Evolutionary conservation across 1,140 invertebrate species (phyloP).

Genomic region (Pantala flavescens): DNA sequence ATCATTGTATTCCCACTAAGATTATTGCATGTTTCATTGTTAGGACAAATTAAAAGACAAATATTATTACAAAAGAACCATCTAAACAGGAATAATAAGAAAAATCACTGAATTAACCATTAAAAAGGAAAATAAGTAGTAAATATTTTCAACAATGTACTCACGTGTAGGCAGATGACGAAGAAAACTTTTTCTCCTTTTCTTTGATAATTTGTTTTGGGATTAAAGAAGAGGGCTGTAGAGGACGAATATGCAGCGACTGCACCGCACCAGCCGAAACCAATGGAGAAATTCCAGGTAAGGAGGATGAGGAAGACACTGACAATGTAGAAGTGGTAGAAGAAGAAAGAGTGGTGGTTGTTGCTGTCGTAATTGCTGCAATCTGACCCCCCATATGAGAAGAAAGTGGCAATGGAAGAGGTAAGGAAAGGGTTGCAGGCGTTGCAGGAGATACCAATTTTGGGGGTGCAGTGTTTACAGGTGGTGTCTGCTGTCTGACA

Average conservation of each 20-base stretch:
- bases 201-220: slow-evolving; percentile 41
- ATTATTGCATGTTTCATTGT: no score
- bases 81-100: no score
- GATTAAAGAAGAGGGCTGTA: slow-evolving; percentile 30
- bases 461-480: not conserved
- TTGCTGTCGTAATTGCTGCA: slow-evolving; percentile 16
- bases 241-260: slow-evolving; percentile 10
- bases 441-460: slow-evolving; percentile 12
- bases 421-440: slow-evolving; percentile 19
- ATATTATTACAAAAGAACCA: no score
- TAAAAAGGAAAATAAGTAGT: no score
- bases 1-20: no score
- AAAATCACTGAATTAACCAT: no score
- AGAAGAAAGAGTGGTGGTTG: slow-evolving; percentile 18
- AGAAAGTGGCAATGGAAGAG: slow-evolving; percentile 20
- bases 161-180: slow-evolving; percentile 41
- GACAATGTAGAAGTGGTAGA: slow-evolving; percentile 19
- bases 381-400: slow-evolving; percentile 16
- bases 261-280: slow-evolving; percentile 17
- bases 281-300: slow-evolving; percentile 20
- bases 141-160: no score
- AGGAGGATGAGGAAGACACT: slow-evolving; percentile 21
- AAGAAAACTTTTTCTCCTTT: slow-evolving; percentile 53
- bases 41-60: no score
- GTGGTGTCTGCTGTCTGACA: not conserved